phyloP scores from a whole-genome alignment of 1,140 invertebrate species.

The Drosophila mayri region DNA sequence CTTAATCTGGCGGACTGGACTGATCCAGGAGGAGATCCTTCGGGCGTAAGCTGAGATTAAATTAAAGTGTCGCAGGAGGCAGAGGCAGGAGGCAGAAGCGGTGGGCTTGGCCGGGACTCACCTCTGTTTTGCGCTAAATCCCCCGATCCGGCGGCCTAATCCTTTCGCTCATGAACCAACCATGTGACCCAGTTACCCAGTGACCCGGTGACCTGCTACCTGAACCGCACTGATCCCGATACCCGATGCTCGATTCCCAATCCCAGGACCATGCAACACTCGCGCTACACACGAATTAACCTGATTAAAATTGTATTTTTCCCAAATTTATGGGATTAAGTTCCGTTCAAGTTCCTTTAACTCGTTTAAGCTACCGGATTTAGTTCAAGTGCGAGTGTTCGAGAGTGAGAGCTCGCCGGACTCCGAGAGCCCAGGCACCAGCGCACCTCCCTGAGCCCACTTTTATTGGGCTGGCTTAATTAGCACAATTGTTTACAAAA shows the following conservation, averaged over 20 bases:
- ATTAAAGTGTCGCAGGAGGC: slow-evolving; percentile 78
- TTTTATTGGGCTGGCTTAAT: slow-evolving; percentile 84
- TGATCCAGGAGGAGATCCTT: slow-evolving; percentile 36
- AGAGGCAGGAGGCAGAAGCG: slow-evolving; percentile 20
- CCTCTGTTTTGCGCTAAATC: slow-evolving; percentile 63
- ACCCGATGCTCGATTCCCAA: not conserved
- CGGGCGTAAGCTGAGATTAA: slow-evolving; percentile 76
- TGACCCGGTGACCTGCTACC: slow-evolving; percentile 24
- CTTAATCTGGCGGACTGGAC: slow-evolving; percentile 73
- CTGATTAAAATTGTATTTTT: slow-evolving; percentile 84
- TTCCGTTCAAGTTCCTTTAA: slow-evolving; percentile 84
- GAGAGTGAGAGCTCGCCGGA: not conserved
- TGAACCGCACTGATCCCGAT: slow-evolving; percentile 23
- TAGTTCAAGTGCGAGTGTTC: slow-evolving; percentile 69
- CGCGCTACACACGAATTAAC: slow-evolving; percentile 78
- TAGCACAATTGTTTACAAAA: slow-evolving; percentile 84
- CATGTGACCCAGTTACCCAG: slow-evolving; percentile 5
- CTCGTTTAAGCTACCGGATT: slow-evolving; percentile 84
- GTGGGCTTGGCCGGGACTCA: slow-evolving; percentile 37
- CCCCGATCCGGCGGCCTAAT: slow-evolving; percentile 51
- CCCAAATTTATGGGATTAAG: slow-evolving; percentile 84
- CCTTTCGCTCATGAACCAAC: slow-evolving; percentile 53
- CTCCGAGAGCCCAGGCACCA: slow-evolving; percentile 1
- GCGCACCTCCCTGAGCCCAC: slow-evolving; percentile 57
- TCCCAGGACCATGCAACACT: slow-evolving; percentile 52